A percentile compares a stretch with the other conserved stretches of the same genome.
Conservation (phyloP, 2,113 vertebrate species). For the Nothocercus julius region DNA sequence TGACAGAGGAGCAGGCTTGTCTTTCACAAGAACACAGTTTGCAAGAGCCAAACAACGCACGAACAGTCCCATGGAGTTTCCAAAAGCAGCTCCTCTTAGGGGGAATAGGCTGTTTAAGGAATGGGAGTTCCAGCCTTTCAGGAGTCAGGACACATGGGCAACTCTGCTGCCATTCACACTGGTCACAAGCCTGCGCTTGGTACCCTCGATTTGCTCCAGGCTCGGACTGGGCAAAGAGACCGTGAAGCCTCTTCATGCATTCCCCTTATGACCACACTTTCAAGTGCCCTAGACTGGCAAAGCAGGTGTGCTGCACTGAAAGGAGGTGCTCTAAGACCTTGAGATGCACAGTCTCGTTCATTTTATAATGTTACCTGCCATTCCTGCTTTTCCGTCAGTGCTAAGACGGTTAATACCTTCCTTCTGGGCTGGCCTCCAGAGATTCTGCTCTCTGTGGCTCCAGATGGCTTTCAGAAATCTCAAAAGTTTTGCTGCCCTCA, state of each 20-base stretch:
- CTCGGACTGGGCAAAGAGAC: background rate
- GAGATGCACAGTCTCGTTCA: background rate
- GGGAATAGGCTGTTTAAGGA: background rate
- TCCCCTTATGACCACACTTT: background rate
- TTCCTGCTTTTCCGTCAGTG: constrained; percentile 7
- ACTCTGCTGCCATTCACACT: background rate
- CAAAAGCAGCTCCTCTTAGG: background rate
- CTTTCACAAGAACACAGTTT: background rate
- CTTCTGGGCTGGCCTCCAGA: constrained; percentile 21
- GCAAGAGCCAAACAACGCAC: background rate
- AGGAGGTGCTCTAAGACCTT: background rate
- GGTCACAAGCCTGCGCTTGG: too few species aligned
- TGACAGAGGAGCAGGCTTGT: background rate
- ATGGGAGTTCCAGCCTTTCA: background rate
- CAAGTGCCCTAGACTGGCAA: background rate
- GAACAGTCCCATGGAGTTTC: background rate
- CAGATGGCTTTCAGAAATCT: constrained; percentile 58
- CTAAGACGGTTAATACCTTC: constrained; percentile 34
- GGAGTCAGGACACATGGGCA: background rate
- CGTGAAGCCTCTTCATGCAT: background rate
- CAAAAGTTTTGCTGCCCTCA: constrained; percentile 44
- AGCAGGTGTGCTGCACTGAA: background rate
- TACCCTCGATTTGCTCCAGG: background rate
- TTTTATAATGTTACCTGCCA: background rate
- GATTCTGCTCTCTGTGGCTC: constrained; percentile 17